Evolutionary conservation across 2,113 vertebrate genomes (phyloP), one percentile per base, ranked within the genome.

Genomic region (Dicentrarchus labrax): DNA sequence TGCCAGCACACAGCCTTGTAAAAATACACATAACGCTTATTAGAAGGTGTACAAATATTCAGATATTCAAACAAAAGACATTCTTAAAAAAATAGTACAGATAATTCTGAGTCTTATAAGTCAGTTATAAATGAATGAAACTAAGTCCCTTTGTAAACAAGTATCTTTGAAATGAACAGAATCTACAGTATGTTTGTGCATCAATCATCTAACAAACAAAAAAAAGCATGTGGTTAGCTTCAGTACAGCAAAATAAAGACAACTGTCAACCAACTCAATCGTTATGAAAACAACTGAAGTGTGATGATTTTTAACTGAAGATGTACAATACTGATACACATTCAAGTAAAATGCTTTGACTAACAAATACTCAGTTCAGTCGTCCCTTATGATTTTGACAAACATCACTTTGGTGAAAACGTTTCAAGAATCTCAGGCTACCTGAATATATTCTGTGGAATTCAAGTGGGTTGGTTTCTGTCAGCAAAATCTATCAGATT

Each of bases 371-470:
- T 76, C 24, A 12, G 30, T 0, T 56, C 61, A 68, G n/a, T 64
- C 57, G 65, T 72, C 6, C 19, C 13, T 3, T 47, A 38, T 50
- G 36, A 60, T 71, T 77, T 57, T 11, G 21, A 70, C 9, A 76
- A 53, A 64, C 6, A 62, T 43, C 51, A 74, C 16, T 47, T 72
- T 15, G 45, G 7, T 30, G 72, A 72, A 53, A 75, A 70, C 9
- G 2, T 82, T 84, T 89, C 68, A 89, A 86, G 70, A 64, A 70
- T 66, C n/a, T 73, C 47, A 81, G 60, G 72, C 12, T 72, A 70
- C 72, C 69, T 83, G 81, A 78, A 74, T 38, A 36, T 4, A 24
- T 53, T 82, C 36, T 51, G 56, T 0, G 22, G 9, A 68, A 6
- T 78, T 86, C 68, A 73, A 88, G 39, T 68, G 2, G 17, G 53